These are phyloP conservation scores for Brenthis daphne DNA, from an alignment of 2,888 invertebrate genomes.

Conservation along the genomic window DNA sequence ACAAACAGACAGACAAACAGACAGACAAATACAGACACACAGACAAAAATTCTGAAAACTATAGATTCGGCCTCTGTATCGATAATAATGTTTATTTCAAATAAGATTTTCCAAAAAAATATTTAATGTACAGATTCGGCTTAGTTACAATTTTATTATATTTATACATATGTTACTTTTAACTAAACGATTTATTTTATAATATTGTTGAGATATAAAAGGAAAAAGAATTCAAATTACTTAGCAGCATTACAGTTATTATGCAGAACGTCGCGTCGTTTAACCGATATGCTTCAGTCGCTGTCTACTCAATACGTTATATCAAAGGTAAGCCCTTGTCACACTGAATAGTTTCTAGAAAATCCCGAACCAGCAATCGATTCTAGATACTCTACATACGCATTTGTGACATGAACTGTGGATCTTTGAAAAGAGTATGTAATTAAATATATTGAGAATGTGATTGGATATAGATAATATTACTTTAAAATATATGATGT, in stretches of 20 bases:
- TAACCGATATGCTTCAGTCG: conserved; percentile 24
- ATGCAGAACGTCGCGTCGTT: conserved; percentile 9
- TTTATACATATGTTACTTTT: no score
- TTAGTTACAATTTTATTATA: no score
- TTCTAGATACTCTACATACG: conserved; percentile 16
- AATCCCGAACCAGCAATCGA: conserved; percentile 29
- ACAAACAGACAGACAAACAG: no score
- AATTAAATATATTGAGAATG: background rate
- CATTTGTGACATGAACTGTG: conserved; percentile 5
- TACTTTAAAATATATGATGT: no score
- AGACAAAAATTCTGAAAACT: no score
- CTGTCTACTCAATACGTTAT: conserved; percentile 30
- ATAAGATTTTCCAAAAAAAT: no score
- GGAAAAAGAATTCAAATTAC: conserved; percentile 13
- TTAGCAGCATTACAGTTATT: conserved; percentile 9
- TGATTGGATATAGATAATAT: no score
- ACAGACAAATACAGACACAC: no score
- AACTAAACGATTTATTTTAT: background rate
- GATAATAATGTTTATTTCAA: no score
- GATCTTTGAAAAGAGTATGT: conserved; percentile 1
- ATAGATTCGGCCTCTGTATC: no score
- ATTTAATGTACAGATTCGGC: no score
- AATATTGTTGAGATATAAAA: conserved; percentile 9
- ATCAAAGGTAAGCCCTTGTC: conserved; percentile 31
- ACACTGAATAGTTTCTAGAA: conserved; percentile 32